Percentiles rank a stretch among this genome's conserved stretches.
Evolutionary conservation across 2,797 vertebrate genomes (phyloP).

Genomic region (Borostomias antarcticus): DNA sequence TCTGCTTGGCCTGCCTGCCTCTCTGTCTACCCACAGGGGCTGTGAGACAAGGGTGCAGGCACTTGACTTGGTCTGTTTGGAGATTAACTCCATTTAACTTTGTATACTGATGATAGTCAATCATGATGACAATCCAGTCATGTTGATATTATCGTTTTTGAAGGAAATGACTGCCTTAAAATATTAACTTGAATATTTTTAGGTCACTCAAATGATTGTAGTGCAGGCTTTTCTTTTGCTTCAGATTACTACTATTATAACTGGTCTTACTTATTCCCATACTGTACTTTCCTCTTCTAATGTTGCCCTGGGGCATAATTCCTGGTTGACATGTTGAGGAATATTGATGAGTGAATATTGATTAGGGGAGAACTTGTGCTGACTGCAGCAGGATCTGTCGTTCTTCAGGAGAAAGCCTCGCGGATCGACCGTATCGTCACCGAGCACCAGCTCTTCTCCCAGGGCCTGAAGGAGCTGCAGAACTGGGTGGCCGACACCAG

Average conservation of each 20-base stretch:
- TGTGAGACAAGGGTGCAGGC: constrained; percentile 48
- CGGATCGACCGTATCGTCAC: constrained; percentile 88
- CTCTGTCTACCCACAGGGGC: constrained; percentile 72
- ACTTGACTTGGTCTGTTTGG: constrained; percentile 44
- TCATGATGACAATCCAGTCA: constrained; percentile 34
- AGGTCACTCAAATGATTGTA: not conserved
- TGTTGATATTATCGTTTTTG: not conserved
- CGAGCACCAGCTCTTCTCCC: constrained; percentile 92
- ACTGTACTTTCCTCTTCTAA: not conserved
- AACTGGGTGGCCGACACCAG: constrained; percentile 91
- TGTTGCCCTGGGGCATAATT: not conserved
- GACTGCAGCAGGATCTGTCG: constrained; percentile 5
- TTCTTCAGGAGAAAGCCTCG: constrained; percentile 89
- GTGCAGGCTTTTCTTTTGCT: not conserved
- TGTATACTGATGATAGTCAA: constrained; percentile 33
- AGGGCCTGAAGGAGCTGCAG: constrained; percentile 88
- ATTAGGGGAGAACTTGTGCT: not conserved
- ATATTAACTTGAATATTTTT: not conserved
- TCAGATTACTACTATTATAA: not conserved
- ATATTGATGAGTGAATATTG: not conserved
- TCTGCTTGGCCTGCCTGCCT: constrained; percentile 75
- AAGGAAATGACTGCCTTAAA: no score
- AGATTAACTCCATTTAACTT: constrained; percentile 31
- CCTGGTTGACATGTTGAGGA: not conserved
- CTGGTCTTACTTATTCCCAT: not conserved